A percentile compares a stretch with the other conserved stretches of the same genome.
Evolutionary conservation across 2,888 invertebrate genomes (phyloP).

Genomic region (Lydus trimaculatus): DNA sequence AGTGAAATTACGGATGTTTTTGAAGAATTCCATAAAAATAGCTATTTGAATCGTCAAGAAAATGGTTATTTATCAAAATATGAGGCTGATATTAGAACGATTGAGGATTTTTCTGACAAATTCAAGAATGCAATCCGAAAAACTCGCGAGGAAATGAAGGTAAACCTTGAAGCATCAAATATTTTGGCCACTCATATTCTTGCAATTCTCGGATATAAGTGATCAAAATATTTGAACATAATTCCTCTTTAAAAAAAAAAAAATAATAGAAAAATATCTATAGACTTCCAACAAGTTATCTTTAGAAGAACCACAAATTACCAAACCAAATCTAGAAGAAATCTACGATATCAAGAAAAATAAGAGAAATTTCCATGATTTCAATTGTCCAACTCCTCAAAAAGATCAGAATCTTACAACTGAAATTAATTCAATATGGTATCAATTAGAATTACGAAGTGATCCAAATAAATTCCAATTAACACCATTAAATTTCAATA

Average conservation of each 20-base stretch:
- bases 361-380: background rate
- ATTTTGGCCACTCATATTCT: background rate
- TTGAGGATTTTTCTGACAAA: slow-evolving; percentile 47
- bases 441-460: slow-evolving; percentile 36
- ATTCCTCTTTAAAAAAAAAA: background rate
- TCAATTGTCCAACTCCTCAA: background rate
- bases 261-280: background rate
- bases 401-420: background rate
- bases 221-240: too few species aligned
- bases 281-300: slow-evolving; percentile 11
- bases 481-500: slow-evolving; percentile 41
- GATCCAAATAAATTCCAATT: slow-evolving; percentile 34
- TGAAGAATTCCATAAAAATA: slow-evolving; percentile 41
- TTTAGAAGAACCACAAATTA: background rate
- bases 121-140: slow-evolving; percentile 45
- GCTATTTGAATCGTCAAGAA: slow-evolving; percentile 28
- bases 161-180: slow-evolving; percentile 25
- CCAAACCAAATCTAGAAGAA: background rate
- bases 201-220: too few species aligned
- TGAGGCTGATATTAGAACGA: slow-evolving; percentile 47
- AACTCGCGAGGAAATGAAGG: slow-evolving; percentile 42
- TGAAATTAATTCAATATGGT: slow-evolving; percentile 40
- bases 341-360: background rate
- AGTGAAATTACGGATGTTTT: slow-evolving; percentile 46
- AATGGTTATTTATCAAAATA: slow-evolving; percentile 43